A percentile compares a stretch with the other conserved stretches of the same genome.
These are phyloP conservation scores for Hippocampus mohnikei DNA, from an alignment of 2,113 vertebrate species.

Conservation along the genomic window DNA sequence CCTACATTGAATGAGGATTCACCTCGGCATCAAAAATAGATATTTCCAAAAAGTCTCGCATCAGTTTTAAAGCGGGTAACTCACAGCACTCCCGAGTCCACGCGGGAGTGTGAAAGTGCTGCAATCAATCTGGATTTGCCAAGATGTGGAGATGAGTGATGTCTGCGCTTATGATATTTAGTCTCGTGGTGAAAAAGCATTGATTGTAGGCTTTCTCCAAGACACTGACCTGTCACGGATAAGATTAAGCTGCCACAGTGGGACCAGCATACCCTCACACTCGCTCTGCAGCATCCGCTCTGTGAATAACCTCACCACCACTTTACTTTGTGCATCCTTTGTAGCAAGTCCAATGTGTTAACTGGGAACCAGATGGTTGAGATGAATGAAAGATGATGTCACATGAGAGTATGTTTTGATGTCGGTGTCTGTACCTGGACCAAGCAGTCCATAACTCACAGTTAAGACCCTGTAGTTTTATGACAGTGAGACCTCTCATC, in stretches of 20 bases:
- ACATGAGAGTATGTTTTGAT: neutral
- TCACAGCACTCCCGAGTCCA: too few species aligned
- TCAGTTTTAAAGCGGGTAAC: conserved; percentile 72
- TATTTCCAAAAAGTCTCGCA: conserved; percentile 63
- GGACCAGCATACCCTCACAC: conserved; percentile 49
- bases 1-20: conserved; percentile 55
- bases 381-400: neutral
- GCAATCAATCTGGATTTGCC: conserved; percentile 58
- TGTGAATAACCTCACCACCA: conserved; percentile 37
- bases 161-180: conserved; percentile 58
- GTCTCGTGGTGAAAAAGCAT: conserved; percentile 38
- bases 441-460: conserved; percentile 6
- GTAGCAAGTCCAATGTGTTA: neutral
- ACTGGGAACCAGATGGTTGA: neutral
- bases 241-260: conserved; percentile 62
- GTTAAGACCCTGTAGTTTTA: conserved; percentile 2
- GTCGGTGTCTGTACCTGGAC: neutral
- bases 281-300: conserved; percentile 36
- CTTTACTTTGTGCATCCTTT: conserved; percentile 13
- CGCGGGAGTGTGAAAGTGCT: conserved; percentile 24
- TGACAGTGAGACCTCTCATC: neutral
- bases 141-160: conserved; percentile 37
- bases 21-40: conserved; percentile 74
- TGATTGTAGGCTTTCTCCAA: conserved; percentile 50
- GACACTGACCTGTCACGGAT: conserved; percentile 60